These are phyloP conservation scores for Scophthalmus maximus DNA, from an alignment of 2,113 vertebrate species.

Conservation along the genomic window DNA sequence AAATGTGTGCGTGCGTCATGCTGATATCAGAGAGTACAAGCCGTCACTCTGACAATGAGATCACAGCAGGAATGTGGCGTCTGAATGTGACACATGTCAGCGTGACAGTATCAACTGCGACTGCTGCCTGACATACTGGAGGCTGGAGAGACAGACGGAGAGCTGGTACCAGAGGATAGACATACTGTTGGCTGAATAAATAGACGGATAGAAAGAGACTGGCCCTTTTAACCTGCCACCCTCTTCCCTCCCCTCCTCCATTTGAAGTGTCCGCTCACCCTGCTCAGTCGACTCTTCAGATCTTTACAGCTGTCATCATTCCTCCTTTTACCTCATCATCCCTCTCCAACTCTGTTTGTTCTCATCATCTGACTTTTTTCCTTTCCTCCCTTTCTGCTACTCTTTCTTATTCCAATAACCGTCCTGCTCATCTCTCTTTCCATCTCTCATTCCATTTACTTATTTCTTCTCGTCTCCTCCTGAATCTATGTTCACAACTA, in stretches of 20 bases:
- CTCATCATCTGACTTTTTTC: not conserved
- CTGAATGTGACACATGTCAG: conserved; percentile 65
- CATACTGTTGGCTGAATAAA: conserved; percentile 16
- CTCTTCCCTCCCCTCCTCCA: not conserved
- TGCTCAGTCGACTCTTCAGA: conserved; percentile 14
- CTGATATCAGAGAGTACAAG: conserved; percentile 45
- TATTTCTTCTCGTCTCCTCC: not conserved
- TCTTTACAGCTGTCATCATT: conserved; percentile 44
- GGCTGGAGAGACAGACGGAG: conserved; percentile 36
- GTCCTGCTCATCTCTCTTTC: not conserved
- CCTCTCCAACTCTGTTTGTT: not conserved
- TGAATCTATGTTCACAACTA: conserved; percentile 8
- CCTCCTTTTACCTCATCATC: conserved; percentile 34
- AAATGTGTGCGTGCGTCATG: not conserved
- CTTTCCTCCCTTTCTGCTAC: not conserved
- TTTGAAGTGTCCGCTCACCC: conserved; percentile 2
- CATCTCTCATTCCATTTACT: not conserved
- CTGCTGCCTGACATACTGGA: conserved; percentile 38
- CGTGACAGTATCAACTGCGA: conserved; percentile 54
- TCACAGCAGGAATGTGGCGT: conserved; percentile 63
- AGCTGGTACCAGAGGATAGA: not conserved
- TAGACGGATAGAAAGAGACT: conserved; percentile 19
- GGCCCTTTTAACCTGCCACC: conserved; percentile 10
- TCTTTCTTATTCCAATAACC: conserved; percentile 1
- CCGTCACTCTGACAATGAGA: conserved; percentile 68